These are phyloP conservation scores for Thereva unica DNA, from an alignment of 2,888 invertebrate genomes.

Conservation along the genomic window DNA sequence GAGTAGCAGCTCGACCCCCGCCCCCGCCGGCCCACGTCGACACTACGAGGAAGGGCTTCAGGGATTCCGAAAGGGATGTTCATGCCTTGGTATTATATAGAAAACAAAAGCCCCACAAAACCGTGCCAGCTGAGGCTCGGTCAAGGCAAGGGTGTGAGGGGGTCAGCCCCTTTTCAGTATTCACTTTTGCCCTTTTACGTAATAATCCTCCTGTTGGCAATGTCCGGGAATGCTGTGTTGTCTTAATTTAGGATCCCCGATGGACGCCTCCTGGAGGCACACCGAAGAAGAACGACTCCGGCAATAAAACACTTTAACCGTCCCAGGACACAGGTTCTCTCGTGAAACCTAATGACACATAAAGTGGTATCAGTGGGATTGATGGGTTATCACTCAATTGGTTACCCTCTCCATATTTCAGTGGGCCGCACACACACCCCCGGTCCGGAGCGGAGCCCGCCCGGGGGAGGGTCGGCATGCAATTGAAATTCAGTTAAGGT, in stretches of 20 bases:
- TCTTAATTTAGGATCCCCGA: constrained; percentile 16
- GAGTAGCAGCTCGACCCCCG: neutral
- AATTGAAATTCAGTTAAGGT: neutral
- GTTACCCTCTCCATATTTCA: neutral
- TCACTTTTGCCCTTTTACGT: no score
- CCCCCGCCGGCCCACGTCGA: neutral
- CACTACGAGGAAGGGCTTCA: neutral
- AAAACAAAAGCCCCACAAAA: neutral
- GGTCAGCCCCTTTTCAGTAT: constrained; percentile 1
- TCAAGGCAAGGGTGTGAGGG: neutral
- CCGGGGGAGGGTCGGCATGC: constrained; percentile 6
- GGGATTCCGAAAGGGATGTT: neutral
- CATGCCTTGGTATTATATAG: neutral
- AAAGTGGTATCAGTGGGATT: constrained; percentile 6
- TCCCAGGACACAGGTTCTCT: neutral
- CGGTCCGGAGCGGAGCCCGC: neutral
- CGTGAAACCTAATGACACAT: constrained; percentile 21
- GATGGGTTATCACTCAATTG: constrained; percentile 30
- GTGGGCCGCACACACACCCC: neutral
- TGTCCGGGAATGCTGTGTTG: constrained; percentile 12
- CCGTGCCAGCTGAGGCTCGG: neutral
- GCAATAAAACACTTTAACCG: neutral
- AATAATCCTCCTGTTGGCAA: neutral
- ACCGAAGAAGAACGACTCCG: neutral
- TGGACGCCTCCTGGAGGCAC: neutral